Base-by-base conservation (phyloP, 2,888 invertebrate species). In the Scrobipalpa costella region DNA sequence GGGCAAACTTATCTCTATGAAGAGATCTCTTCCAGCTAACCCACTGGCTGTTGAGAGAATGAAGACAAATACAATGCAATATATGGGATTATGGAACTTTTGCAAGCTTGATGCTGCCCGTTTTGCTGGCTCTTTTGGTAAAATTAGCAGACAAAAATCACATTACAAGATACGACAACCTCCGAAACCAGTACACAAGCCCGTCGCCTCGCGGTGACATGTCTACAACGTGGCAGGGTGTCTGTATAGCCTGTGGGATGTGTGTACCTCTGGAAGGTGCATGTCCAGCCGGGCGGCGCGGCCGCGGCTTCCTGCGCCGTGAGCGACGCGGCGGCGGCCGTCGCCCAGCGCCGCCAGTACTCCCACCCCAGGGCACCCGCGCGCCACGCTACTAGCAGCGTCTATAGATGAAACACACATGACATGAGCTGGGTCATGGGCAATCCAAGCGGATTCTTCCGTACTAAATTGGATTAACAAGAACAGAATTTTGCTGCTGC, bases 241-340 rank as follows among this genome's bases (percentile, higher is more conserved):
- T 27, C 11, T 52, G 50, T 52, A 11, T 2, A n/a, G 6, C 13
- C 19, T 11, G 8, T 15, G 0, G 34, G 7, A 2, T 8, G 52
- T 34, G 21, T 15, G 92, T 94, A 94, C 94, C 94, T 94, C 92
- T 91, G 92, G 94, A 94, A 94, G 82, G 85, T 80, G 86, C 92
- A 92, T 73, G 75, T 85, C 94, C 94, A 94, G 83, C 93, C 93
- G 69, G 90, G 80, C 67, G 94, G 94, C 71, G 93, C 93, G 66
- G 93, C 93, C 81, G 84, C 81, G 66, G 83, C 83, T 88, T 94
- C 94, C 78, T 92, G 93, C 68, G 81, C 79, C 65, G 77, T 75
- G 71, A 94, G 88, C 77, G 91, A 85, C 57, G 75, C 75, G 70
- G 81, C 83, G 61, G 90, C 91, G 68, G 88, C 89, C 67, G 71